phyloP scores from a whole-genome alignment of 2,888 invertebrate genomes.

The Scaptomyza flava region DNA sequence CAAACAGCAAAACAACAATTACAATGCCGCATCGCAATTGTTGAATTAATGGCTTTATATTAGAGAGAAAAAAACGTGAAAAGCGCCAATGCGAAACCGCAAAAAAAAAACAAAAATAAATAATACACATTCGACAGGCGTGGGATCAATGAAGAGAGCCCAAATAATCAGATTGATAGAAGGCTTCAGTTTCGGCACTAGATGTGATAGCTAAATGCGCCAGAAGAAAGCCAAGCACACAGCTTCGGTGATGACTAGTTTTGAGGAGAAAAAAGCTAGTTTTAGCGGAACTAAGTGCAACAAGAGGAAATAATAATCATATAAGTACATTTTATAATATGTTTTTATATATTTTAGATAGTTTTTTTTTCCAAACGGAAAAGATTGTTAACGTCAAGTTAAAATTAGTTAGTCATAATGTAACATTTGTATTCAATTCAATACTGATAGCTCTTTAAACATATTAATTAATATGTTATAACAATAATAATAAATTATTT shows the following conservation, averaged over 20 bases:
- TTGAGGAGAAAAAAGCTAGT: not conserved
- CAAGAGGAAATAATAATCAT: no score
- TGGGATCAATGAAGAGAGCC: slow-evolving; percentile 31
- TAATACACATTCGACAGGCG: slow-evolving; percentile 33
- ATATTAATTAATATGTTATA: no score
- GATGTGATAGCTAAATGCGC: slow-evolving; percentile 30
- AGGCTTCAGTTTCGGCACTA: slow-evolving; percentile 8
- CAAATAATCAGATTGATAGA: slow-evolving; percentile 17
- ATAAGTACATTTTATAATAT: no score
- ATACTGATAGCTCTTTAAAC: no score
- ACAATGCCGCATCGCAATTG: slow-evolving; percentile 49
- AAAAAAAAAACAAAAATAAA: slow-evolving; percentile 11
- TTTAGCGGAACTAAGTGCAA: no score
- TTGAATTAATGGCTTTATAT: slow-evolving; percentile 62
- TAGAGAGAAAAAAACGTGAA: slow-evolving; percentile 65
- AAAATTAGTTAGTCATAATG: no score
- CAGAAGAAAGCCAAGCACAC: slow-evolving; percentile 11
- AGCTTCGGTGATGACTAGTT: not conserved
- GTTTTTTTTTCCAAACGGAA: no score
- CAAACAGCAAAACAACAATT: slow-evolving; percentile 36
- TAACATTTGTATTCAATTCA: no score
- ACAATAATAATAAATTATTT: no score
- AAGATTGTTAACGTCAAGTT: no score
- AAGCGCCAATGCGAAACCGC: slow-evolving; percentile 35
- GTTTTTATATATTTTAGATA: no score